Evolutionary conservation across 2,797 vertebrate genomes (phyloP).

Genomic region (Hirundo rustica): DNA sequence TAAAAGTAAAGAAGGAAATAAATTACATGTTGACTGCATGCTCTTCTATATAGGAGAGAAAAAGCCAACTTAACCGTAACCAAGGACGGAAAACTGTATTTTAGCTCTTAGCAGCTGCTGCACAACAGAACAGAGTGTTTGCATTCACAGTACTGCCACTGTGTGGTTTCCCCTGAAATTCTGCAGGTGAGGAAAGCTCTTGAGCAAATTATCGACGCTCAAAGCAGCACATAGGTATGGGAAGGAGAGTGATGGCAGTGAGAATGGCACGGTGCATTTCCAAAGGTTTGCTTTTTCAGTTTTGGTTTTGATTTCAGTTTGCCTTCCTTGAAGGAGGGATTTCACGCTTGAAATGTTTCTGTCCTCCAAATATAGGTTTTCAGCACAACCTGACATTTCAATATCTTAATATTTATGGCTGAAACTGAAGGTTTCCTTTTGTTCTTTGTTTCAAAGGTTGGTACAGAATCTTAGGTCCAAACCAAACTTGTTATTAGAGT

Average conservation of each 20-base stretch:
- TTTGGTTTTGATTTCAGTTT: neutral
- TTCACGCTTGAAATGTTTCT: neutral
- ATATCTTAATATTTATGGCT: neutral
- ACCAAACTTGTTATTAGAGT: neutral
- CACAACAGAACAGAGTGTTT: neutral
- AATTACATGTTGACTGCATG: neutral
- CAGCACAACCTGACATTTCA: neutral
- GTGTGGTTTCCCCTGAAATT: conserved; percentile 55
- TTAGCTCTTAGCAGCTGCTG: neutral
- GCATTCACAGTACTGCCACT: conserved; percentile 59
- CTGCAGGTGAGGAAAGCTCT: neutral
- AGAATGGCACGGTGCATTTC: neutral
- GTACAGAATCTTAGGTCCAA: neutral
- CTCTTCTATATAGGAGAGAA: neutral
- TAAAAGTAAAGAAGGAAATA: conserved; percentile 17
- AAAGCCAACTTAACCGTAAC: neutral
- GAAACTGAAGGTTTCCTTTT: neutral
- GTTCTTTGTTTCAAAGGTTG: neutral
- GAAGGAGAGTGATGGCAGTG: neutral
- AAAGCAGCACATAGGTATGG: accelerated
- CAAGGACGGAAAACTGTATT: neutral
- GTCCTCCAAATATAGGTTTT: neutral
- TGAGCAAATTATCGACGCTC: neutral
- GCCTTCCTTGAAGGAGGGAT: neutral
- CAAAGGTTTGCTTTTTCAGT: neutral